These are phyloP conservation scores for Orientallactaga bullata DNA, from an alignment of 2,113 vertebrate genomes.

Conservation along the genomic window DNA sequence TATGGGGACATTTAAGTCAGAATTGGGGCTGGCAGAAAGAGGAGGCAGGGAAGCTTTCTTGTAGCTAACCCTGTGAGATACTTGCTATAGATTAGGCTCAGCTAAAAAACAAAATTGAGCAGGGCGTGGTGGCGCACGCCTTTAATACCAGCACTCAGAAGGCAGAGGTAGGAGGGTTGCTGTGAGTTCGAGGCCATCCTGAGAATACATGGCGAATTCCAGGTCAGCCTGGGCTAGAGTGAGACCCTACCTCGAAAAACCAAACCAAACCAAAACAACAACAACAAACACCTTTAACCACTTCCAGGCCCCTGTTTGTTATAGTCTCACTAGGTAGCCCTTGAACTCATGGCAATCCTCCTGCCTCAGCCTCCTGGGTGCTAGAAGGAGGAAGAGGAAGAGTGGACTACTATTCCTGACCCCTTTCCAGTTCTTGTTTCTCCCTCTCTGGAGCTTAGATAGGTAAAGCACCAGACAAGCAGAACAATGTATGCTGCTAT, in stretches of 20 bases:
- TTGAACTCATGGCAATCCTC: background rate
- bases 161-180: too few species aligned
- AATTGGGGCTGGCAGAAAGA: background rate
- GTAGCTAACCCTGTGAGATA: background rate
- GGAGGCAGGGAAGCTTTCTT: background rate
- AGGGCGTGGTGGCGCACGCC: too few species aligned
- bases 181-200: too few species aligned
- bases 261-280: too few species aligned
- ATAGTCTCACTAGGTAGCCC: background rate
- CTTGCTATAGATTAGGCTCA: background rate
- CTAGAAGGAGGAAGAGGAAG: background rate
- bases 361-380: background rate
- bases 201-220: too few species aligned
- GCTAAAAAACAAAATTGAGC: conserved; percentile 15
- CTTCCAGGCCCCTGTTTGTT: background rate
- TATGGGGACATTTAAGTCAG: background rate
- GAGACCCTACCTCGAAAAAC: too few species aligned
- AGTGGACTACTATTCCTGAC: background rate
- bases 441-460: background rate
- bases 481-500: background rate
- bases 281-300: too few species aligned
- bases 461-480: background rate
- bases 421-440: background rate
- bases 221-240: too few species aligned
- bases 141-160: too few species aligned